Percentiles rank a stretch among this genome's conserved stretches.
These are phyloP conservation scores for Saccostrea glomerata DNA, from an alignment of 1,140 invertebrate genomes.

Conservation along the genomic window DNA sequence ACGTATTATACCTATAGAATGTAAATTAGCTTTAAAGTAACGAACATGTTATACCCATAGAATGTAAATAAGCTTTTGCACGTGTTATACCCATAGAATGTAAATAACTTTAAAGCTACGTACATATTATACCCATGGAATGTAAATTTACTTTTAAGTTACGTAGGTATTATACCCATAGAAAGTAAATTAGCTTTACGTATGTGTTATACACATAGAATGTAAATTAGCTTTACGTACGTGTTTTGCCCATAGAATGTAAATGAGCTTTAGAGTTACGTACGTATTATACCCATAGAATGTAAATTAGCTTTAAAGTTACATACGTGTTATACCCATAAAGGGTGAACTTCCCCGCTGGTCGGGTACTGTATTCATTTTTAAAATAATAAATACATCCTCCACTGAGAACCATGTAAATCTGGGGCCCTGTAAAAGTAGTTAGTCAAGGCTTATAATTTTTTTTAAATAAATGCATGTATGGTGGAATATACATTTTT, in stretches of 20 bases:
- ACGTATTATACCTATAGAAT: too few species aligned
- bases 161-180: background rate
- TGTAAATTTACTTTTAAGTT: background rate
- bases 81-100: too few species aligned
- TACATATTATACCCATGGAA: too few species aligned
- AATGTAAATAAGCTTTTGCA: too few species aligned
- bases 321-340: conserved; percentile 41
- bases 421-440: conserved; percentile 57
- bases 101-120: background rate
- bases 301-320: background rate
- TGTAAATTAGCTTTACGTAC: background rate
- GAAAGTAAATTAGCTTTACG: background rate
- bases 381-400: conserved; percentile 60
- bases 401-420: conserved; percentile 54
- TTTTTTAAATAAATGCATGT: background rate
- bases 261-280: background rate
- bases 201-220: background rate
- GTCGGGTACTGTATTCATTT: conserved; percentile 53
- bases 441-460: too few species aligned
- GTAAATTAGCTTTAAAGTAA: too few species aligned
- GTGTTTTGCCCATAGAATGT: background rate
- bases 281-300: background rate
- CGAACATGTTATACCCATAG: too few species aligned
- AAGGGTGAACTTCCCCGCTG: conserved; percentile 52
- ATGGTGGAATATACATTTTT: background rate